phyloP scores from a whole-genome alignment of 2,797 vertebrate species.

The Pipistrellus pygmaeus region DNA sequence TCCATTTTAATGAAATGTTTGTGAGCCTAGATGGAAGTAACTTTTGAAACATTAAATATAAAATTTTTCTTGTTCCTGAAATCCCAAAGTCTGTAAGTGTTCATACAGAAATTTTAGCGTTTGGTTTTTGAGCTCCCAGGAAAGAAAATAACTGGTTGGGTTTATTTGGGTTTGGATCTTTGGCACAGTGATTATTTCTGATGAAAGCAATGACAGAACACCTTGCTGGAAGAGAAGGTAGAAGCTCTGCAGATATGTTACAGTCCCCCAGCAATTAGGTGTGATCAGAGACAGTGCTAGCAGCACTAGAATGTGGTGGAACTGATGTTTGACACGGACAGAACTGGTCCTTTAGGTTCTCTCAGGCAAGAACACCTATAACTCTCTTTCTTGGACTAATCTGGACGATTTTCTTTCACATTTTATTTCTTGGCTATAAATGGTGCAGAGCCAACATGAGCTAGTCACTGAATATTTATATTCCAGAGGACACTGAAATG shows the following conservation, averaged over 20 bases:
- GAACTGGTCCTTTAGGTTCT: not conserved
- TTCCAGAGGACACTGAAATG: not conserved
- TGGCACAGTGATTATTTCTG: not conserved
- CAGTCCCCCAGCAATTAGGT: not conserved
- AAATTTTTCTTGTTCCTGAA: conserved; percentile 6
- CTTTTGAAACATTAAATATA: not conserved
- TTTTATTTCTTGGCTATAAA: not conserved
- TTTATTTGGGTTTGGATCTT: not conserved
- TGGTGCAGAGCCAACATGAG: fast-evolving
- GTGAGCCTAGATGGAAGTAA: not conserved
- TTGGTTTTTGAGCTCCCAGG: not conserved
- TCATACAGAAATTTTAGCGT: not conserved
- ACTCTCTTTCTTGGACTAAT: not conserved
- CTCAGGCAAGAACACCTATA: fast-evolving
- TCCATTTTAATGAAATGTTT: not conserved
- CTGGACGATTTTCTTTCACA: not conserved
- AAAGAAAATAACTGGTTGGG: not conserved
- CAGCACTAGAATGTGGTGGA: fast-evolving
- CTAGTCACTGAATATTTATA: not conserved
- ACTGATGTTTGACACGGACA: fast-evolving
- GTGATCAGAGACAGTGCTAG: fast-evolving
- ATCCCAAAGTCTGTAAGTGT: not conserved
- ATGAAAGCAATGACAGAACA: not conserved
- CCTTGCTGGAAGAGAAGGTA: not conserved
- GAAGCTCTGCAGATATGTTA: not conserved